A percentile compares a stretch with the other conserved stretches of the same genome.
Evolutionary conservation across 2,113 vertebrate genomes (phyloP).

Genomic region (Erythrocebus patas): DNA sequence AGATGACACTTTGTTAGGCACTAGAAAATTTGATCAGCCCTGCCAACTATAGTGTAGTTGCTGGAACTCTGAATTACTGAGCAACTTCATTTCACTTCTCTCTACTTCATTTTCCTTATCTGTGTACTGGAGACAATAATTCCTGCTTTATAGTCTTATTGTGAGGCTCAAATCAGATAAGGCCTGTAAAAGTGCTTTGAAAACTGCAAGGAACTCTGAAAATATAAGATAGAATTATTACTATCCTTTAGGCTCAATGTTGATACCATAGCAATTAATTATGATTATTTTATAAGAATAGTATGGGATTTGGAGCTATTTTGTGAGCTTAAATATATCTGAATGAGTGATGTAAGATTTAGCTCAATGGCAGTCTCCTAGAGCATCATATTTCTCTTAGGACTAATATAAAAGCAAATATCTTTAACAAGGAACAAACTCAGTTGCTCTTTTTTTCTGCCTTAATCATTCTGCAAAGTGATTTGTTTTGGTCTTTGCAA

Average conservation of each 20-base stretch:
- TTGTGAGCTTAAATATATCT: slow-evolving; percentile 8
- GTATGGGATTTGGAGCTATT: slow-evolving; percentile 1
- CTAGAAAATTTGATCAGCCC: not conserved
- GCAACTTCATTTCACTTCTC: not conserved
- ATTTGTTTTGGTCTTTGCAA: slow-evolving; percentile 54
- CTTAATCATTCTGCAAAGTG: slow-evolving; percentile 16
- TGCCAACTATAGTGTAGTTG: not conserved
- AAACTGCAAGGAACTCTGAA: not conserved
- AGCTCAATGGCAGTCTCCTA: not conserved
- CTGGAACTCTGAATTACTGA: not conserved
- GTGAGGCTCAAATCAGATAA: slow-evolving; percentile 16
- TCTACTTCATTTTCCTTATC: slow-evolving; percentile 8
- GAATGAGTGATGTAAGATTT: slow-evolving; percentile 15
- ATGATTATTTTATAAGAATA: not conserved
- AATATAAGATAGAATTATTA: not conserved
- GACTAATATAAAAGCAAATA: slow-evolving; percentile 20
- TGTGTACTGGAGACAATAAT: not conserved
- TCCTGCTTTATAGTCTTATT: not conserved
- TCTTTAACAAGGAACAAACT: not conserved
- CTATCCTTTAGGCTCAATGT: slow-evolving; percentile 14
- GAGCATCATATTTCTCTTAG: not conserved
- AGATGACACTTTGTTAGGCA: not conserved
- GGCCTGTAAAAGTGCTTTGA: not conserved
- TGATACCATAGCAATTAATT: not conserved
- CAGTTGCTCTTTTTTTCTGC: not conserved